Conservation (phyloP, 2,113 vertebrate species). For the Felis catus region F.catus_Fca126_mat1.0 CM031412.1:70938501-70939000, state of each 20-base stretch:
- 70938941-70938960: background rate
- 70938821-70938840: background rate
- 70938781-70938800: constrained; percentile 61
- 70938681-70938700: constrained; percentile 21
- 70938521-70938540: too few species aligned
- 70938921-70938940: background rate
- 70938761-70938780: background rate
- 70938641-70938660: constrained; percentile 53
- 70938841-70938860: background rate
- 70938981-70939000: background rate
- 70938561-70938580: background rate
- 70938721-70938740: constrained; percentile 68
- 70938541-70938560: too few species aligned
- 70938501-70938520: too few species aligned
- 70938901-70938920: background rate
- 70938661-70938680: background rate
- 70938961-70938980: background rate
- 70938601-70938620: background rate
- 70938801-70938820: background rate
- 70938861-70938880: background rate
- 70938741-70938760: constrained; percentile 68
- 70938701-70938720: constrained; percentile 24
- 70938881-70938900: background rate
- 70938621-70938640: constrained; percentile 58
- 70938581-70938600: background rate